phyloP scores from a whole-genome alignment of 2,113 vertebrate genomes.

The Saimiri boliviensis region DNA sequence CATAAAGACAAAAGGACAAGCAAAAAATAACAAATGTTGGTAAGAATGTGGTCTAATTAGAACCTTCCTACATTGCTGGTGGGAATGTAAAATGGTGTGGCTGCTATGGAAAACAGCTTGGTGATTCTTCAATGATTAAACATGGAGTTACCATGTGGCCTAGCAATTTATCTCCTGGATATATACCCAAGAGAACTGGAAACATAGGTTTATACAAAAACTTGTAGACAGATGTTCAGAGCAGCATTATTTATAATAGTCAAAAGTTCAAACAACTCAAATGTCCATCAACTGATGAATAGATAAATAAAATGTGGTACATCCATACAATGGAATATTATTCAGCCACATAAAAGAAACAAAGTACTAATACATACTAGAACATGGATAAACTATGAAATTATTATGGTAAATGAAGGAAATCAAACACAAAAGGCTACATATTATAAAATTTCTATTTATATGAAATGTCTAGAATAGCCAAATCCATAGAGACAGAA shows the following conservation, averaged over 20 bases:
- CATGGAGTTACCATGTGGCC: not conserved
- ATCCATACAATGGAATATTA: not conserved
- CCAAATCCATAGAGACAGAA: constrained; percentile 8
- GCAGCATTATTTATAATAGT: not conserved
- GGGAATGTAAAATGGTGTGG: not conserved
- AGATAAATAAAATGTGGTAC: not conserved
- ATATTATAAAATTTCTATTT: not conserved
- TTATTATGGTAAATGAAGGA: not conserved
- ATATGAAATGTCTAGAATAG: not conserved
- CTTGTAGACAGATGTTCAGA: not conserved
- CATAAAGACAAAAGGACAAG: not conserved
- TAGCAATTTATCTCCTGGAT: not conserved
- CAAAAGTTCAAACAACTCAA: not conserved
- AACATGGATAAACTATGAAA: not conserved
- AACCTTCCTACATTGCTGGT: not conserved
- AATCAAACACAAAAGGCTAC: not conserved
- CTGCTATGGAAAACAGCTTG: not conserved
- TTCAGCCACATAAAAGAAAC: constrained; percentile 4
- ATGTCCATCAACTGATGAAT: not conserved
- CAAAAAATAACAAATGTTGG: not conserved
- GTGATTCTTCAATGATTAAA: not conserved
- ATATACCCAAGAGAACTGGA: constrained; percentile 24
- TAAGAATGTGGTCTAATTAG: not conserved
- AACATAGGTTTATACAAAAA: not conserved
- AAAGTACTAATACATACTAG: not conserved